These are phyloP conservation scores for Pygoscelis antarcticus DNA, from an alignment of 2,113 vertebrate genomes.

Conservation along the genomic window DNA sequence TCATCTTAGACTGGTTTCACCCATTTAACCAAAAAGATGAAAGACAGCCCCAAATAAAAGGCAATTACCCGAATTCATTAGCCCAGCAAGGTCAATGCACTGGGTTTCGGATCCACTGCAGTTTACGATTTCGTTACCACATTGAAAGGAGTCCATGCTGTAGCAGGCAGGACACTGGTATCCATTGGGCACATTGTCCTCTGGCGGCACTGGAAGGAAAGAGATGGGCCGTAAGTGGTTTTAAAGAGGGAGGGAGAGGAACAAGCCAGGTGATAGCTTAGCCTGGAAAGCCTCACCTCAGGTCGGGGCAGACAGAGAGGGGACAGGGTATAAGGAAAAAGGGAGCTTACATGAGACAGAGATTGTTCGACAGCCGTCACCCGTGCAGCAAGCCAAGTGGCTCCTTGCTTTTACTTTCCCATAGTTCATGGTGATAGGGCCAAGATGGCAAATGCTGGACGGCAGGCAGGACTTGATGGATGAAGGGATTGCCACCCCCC, in stretches of 20 bases:
- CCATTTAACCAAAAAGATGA: neutral
- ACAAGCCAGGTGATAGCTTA: accelerated
- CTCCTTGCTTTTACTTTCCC: conserved; percentile 48
- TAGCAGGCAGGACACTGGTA: conserved; percentile 47
- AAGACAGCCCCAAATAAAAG: neutral
- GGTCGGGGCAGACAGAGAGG: neutral
- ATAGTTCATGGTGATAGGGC: conserved; percentile 7
- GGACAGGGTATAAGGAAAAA: accelerated
- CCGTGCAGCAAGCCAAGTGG: neutral
- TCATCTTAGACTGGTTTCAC: neutral
- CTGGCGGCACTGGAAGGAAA: conserved; percentile 34
- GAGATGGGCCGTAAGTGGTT: neutral
- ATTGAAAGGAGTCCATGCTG: conserved; percentile 12
- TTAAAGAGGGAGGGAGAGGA: neutral
- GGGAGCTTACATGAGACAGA: neutral
- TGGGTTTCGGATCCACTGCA: conserved; percentile 32
- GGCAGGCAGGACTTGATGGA: conserved; percentile 14
- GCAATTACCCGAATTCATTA: conserved; percentile 36
- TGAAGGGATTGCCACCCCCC: neutral
- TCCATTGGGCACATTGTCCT: neutral
- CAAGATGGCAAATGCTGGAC: neutral
- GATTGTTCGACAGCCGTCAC: neutral
- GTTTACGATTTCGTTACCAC: neutral
- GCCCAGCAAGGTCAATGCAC: conserved; percentile 36
- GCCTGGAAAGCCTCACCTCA: neutral